Base-by-base conservation (phyloP, 2,797 vertebrate species). In the Cirrhinus mrigala region DNA sequence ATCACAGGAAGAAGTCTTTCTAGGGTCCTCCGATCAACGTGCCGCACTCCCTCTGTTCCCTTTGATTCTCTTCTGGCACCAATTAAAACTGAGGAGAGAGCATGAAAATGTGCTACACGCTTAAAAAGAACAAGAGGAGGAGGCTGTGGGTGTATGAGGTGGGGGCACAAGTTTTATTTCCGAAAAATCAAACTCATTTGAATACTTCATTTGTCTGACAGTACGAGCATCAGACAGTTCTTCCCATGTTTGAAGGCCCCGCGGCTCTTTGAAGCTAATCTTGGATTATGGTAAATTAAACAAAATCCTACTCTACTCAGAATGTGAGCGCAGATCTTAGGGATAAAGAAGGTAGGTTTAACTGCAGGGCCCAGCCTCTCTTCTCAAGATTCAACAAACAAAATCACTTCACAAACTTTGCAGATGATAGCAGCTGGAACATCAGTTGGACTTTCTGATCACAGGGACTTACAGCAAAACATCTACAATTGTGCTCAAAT, bases 51-150 rank as follows among this genome's bases (percentile, higher is more conserved):
- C 50, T 70, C 22, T 66, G 81, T 76, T 78, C 40, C 78, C 89
- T 94, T 91, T 93, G 86, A 92, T 92, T 93, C 68, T 73, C 54
- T 52, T 80, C 79, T 82, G 86, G 37, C 90, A 90, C 89, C 90
- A 93, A 92, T 94, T 94, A 93, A 91, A 92, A 85, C 87, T 86
- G 87, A 87, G 87, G 81, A 79, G 80, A 89, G 62, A 27, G 10
- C 78, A 82, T 74, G 58, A 78, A 85, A 88, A 85, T 89, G 86
- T 69, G 68, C 22, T 37, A 44, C 62, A 66, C 20, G 12, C 83
- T 84, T 50, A 27, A 76, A 84, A 50, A 81, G 84, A 79, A 76
- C 56, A 37, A 46, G 75, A 69, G 40, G 54, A 69, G 50, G 74
- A 82, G 56, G 80, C 52, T 81, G 69, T 66, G 54, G 62, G 12